A percentile compares a stretch with the other conserved stretches of the same genome.
Conservation (phyloP, 2,797 vertebrate species). For the Loriculus beryllinus region DNA sequence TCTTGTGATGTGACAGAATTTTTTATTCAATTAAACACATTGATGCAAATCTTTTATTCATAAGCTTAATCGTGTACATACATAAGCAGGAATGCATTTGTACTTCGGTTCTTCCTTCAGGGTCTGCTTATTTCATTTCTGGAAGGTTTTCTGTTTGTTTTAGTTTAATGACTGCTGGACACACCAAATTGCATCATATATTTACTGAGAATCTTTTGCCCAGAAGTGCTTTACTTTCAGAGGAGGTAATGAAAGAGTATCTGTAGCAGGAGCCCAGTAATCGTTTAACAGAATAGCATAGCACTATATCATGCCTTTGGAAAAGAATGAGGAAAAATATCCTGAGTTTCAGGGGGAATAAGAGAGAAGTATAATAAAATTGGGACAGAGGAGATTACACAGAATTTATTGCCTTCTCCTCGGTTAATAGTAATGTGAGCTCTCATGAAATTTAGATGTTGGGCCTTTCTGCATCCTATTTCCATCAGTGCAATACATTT, state of each 20-base stretch:
- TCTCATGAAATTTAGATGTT: neutral
- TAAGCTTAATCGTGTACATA: conserved; percentile 14
- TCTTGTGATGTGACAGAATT: neutral
- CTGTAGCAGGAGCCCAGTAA: neutral
- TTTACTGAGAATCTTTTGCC: neutral
- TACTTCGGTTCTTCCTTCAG: conserved; percentile 4
- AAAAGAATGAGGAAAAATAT: neutral
- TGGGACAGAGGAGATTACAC: neutral
- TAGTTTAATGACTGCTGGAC: conserved; percentile 30
- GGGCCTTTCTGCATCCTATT: neutral
- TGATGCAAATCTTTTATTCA: conserved; percentile 39
- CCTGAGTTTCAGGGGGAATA: neutral
- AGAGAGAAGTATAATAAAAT: neutral
- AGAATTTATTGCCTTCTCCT: neutral
- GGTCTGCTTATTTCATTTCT: conserved; percentile 5
- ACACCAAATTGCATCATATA: neutral
- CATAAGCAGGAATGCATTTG: neutral
- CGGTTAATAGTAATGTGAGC: neutral
- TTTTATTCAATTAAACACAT: conserved; percentile 47
- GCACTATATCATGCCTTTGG: neutral
- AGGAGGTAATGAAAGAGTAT: neutral
- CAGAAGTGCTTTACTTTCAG: neutral
- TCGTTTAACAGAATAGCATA: neutral
- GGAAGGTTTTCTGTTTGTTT: conserved; percentile 19
- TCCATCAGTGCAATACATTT: neutral